Base-by-base conservation (phyloP, 2,797 vertebrate genomes). In the Threskiornis aethiopicus region DNA sequence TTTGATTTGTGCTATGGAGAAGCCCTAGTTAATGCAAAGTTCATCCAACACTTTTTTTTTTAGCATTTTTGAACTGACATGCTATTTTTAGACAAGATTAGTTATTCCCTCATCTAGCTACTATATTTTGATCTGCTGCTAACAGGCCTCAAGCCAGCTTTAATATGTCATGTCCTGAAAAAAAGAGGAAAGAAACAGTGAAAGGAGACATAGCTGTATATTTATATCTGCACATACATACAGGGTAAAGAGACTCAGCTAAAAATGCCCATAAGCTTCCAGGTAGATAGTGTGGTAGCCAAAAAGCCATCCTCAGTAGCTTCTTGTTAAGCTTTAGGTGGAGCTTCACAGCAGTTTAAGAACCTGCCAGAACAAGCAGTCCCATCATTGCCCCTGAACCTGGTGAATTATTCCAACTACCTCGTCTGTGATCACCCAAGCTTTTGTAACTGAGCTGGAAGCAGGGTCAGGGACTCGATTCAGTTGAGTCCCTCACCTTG, bases 81-180 rank as follows among this genome's bases (percentile, higher is more conserved):
- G 37, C 11, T 89, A 71, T 89, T 95, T 97, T 95, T 72, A 93
- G 58, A 70, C 7, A 35, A 84, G 57, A 81, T 87, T 75, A 66
- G 64, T 93, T 93, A 77, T 94, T 95, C 52, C 59, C 29, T 75
- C 90, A 85, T 80, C 52, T 71, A 80, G 51, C 66, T 76, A 55
- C 54, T 83, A 33, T 89, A 92, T 96, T 94, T 90, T 96, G 75
- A 89, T 92, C 37, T 85, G 84, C 64, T 87, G 67, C 37, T 94
- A 93, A 44, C 69, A 84, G 49, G 65, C 42, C 89, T 90, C 44
- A 66, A 87, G 75, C 44, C 91, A 89, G 59, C 18, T 87, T 89
- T 93, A 85, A 59, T 83, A 82, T 87, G 71, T 35, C 89, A 76
- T 42, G 37, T 87, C 59, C 67, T 70, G 39, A 69, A 92, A 92